These are phyloP conservation scores for Parthenolecanium corni DNA, from an alignment of 2,888 invertebrate genomes.

Conservation along the genomic window DNA sequence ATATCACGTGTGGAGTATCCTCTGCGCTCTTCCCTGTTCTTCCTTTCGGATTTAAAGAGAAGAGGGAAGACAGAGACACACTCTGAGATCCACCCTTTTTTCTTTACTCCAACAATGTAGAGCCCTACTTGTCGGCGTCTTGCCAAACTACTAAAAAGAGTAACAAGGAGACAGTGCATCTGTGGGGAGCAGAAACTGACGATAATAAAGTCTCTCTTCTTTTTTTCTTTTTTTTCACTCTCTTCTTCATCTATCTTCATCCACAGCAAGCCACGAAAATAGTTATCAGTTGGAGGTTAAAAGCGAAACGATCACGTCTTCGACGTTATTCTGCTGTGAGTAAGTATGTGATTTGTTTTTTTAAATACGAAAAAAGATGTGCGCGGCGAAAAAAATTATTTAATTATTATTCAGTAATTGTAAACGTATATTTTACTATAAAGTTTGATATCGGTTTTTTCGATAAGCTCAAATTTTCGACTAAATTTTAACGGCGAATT, in stretches of 20 bases:
- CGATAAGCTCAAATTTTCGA: too few species aligned
- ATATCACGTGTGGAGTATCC: too few species aligned
- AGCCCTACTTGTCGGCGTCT: slow-evolving; percentile 12
- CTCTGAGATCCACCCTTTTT: not conserved
- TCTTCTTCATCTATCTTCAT: not conserved
- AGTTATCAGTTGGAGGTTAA: slow-evolving; percentile 19
- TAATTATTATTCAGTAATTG: too few species aligned
- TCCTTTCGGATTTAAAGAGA: too few species aligned
- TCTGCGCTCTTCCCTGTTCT: too few species aligned
- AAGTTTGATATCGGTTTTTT: too few species aligned
- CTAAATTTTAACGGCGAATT: too few species aligned
- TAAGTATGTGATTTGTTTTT: slow-evolving; percentile 20
- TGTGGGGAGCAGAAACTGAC: slow-evolving; percentile 13
- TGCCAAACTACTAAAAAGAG: slow-evolving; percentile 9
- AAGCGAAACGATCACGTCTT: slow-evolving; percentile 21
- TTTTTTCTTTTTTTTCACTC: not conserved
- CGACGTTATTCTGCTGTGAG: not conserved
- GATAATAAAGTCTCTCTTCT: not conserved
- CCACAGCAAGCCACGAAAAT: slow-evolving; percentile 11
- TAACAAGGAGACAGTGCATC: slow-evolving; percentile 1
- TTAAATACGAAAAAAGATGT: slow-evolving; percentile 1
- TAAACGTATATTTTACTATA: too few species aligned
- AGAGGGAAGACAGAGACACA: too few species aligned
- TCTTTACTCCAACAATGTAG: slow-evolving; percentile 13
- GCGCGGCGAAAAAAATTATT: not conserved